Evolutionary conservation across 2,797 vertebrate species (phyloP).

Genomic region (Sebastes taczanowskii): DNA sequence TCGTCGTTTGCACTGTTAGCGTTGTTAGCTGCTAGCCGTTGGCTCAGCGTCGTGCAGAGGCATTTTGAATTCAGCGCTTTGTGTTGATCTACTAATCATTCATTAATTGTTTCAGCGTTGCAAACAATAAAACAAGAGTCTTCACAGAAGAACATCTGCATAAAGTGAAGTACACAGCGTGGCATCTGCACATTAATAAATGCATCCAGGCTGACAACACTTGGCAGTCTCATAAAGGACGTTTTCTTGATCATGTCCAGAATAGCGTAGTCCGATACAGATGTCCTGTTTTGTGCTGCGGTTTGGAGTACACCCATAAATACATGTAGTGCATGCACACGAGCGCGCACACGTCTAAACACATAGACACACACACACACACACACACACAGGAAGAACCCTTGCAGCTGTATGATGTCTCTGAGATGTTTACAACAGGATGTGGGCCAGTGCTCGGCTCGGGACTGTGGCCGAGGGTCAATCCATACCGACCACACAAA

Average conservation of each 20-base stretch:
- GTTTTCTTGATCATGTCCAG: constrained; percentile 43
- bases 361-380: neutral
- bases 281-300: constrained; percentile 41
- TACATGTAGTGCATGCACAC: constrained; percentile 10
- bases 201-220: constrained; percentile 31
- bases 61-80: neutral
- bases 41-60: neutral
- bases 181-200: constrained; percentile 44
- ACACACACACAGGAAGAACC: constrained; percentile 54
- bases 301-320: constrained; percentile 39
- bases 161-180: constrained; percentile 7
- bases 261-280: neutral
- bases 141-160: constrained; percentile 23
- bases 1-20: too few relatives aligned
- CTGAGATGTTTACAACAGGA: constrained; percentile 73
- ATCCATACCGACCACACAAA: constrained; percentile 60
- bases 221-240: constrained; percentile 40
- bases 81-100: neutral
- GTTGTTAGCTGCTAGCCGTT: too few relatives aligned
- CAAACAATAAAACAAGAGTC: neutral
- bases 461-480: constrained; percentile 58
- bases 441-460: constrained; percentile 54
- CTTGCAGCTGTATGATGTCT: constrained; percentile 68
- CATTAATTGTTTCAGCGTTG: neutral
- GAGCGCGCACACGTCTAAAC: constrained; percentile 5